A percentile compares a stretch with the other conserved stretches of the same genome.
Conservation (phyloP, 2,797 vertebrate species). For the Hypotaenidia philippensis region DNA sequence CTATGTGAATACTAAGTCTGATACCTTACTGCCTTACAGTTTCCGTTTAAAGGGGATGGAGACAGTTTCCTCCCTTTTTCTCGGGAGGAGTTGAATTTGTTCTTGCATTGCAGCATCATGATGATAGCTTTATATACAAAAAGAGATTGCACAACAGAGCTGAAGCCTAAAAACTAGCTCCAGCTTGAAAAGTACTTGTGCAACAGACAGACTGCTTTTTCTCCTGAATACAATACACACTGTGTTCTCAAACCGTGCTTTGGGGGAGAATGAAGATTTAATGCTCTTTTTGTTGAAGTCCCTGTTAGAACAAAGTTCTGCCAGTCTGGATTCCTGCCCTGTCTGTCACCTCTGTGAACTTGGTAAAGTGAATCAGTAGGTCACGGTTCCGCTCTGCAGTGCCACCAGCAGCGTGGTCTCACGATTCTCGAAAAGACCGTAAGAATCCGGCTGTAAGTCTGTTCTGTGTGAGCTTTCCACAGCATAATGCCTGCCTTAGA, state of each 20-base stretch:
- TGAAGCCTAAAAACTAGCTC: background rate
- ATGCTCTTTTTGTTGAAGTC: conserved; percentile 25
- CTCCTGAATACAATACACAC: background rate
- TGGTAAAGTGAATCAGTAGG: conserved; percentile 49
- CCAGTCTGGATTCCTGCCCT: conserved; percentile 46
- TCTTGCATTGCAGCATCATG: background rate
- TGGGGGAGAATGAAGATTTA: conserved; percentile 15
- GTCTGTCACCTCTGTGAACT: conserved; percentile 69
- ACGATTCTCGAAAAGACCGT: background rate
- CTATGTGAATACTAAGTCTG: background rate
- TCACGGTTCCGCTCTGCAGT: background rate
- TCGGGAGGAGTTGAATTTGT: background rate
- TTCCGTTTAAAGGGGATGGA: background rate
- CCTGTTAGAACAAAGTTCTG: background rate
- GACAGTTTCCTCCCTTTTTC: background rate
- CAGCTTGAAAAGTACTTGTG: conserved; percentile 3
- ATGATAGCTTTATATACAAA: background rate
- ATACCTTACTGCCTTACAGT: background rate
- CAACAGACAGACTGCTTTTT: background rate
- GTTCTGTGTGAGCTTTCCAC: background rate
- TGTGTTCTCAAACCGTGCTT: conserved; percentile 27
- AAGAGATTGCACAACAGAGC: background rate
- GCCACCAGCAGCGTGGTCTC: background rate
- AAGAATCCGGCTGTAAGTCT: background rate
- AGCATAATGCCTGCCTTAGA: conserved; percentile 5